Base-by-base conservation (phyloP, 2,113 vertebrate genomes). In the Bubo bubo region DNA sequence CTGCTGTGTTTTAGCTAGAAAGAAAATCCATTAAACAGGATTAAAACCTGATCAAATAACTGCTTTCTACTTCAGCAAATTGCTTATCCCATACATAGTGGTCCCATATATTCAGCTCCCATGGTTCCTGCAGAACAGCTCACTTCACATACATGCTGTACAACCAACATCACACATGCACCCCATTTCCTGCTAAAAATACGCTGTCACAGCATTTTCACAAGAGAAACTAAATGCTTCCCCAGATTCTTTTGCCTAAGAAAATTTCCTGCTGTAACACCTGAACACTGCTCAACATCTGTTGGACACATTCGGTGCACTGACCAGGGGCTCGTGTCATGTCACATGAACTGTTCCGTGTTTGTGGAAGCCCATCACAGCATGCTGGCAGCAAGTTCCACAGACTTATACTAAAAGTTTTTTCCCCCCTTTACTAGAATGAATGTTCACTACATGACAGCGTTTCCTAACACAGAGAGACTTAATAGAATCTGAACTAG, bases 281-380 rank as follows among this genome's bases (percentile, higher is more conserved):
- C 35, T 34, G 39, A 60, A 56, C 55, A 20, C 43, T 28, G 37
- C 52, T 62, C 67, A 28, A 7, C 8, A 8, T 22, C 27, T 19
- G 45, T 32, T 21, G 59, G 39, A 72, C 58, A 74, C 14, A 8
- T 4, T 39, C 21, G 14, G 34, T 5, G 20, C 21, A 3, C 3
- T 19, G 47, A 60, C 12, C 8, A 2, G n/a, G n/a, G 27, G 23
- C 27, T 53, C 10, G 2, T 10, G 37, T 16, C 53, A 26, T 0
- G 0, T 9, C 59, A 9, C 8, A 27, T 1, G 1, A 73, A 11
- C 35, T 30, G 34, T 14, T n/a, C 34, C 7, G 27, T 23, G 64
- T 14, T 39, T 35, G 23, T 55, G 50, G 32, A 24, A 72, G 56
- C 21, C 34, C 64, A 66, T 9, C 56, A 26, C 34, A 55, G 19